These are phyloP conservation scores for Toxotes jaculatrix DNA, from an alignment of 2,113 vertebrate genomes.

Conservation along the genomic window DNA sequence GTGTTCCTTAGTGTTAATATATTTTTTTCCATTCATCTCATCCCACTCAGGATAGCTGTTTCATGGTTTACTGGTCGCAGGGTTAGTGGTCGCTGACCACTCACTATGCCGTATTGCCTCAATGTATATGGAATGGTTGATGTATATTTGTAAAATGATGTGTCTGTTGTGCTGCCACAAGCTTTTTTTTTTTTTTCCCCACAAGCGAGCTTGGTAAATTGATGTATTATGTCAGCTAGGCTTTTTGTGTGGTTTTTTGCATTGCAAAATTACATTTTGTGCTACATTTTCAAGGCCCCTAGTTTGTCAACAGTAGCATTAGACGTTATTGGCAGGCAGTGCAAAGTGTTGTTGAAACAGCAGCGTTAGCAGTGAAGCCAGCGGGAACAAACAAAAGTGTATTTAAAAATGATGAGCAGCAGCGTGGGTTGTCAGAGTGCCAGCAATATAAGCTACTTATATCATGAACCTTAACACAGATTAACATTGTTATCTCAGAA, in stretches of 20 bases:
- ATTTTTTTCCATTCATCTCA: slow-evolving; percentile 1
- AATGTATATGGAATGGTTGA: neutral
- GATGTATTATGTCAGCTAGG: neutral
- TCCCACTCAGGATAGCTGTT: neutral
- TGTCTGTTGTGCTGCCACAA: neutral
- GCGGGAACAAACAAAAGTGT: neutral
- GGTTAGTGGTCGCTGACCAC: neutral
- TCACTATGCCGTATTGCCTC: neutral
- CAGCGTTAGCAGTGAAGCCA: neutral
- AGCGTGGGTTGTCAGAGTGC: neutral
- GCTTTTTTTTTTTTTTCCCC: neutral
- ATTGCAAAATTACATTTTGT: neutral
- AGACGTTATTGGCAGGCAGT: neutral
- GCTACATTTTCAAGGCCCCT: neutral
- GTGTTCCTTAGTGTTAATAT: neutral
- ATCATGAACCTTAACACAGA: slow-evolving; percentile 4
- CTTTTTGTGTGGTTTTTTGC: neutral
- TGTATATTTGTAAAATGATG: neutral
- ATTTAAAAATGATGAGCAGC: slow-evolving; percentile 21
- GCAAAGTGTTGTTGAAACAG: neutral
- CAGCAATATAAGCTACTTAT: slow-evolving; percentile 17
- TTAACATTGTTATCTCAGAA: slow-evolving; percentile 1
- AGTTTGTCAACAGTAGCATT: neutral
- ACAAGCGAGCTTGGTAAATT: neutral
- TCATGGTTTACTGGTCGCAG: slow-evolving; percentile 2